Conservation (phyloP, 2,113 vertebrate genomes). For the Murina feae region DNA sequence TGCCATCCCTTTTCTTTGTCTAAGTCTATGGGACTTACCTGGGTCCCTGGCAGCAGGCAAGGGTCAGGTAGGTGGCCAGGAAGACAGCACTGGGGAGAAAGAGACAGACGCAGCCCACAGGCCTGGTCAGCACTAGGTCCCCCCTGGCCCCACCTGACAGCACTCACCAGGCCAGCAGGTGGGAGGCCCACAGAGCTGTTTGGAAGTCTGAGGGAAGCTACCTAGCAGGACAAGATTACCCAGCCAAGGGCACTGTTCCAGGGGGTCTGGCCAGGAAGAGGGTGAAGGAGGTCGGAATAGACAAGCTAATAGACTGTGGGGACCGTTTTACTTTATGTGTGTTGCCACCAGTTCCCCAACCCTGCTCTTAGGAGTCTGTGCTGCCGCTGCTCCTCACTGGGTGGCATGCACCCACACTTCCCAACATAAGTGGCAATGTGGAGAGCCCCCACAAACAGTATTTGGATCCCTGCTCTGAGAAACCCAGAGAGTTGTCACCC, state of each 20-base stretch:
- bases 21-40: conserved; percentile 83
- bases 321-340: accelerated
- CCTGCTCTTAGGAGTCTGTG: not conserved
- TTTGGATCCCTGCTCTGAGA: not conserved
- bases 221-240: not conserved
- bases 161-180: not conserved
- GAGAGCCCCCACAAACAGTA: not conserved
- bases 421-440: not conserved
- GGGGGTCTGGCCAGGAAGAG: not conserved
- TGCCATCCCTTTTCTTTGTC: not conserved
- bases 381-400: not conserved
- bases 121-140: not conserved
- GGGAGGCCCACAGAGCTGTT: not conserved
- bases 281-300: not conserved
- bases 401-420: not conserved
- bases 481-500: not conserved
- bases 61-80: conserved; percentile 87
- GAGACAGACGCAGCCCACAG: not conserved
- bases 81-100: conserved; percentile 86
- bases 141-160: accelerated
- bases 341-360: not conserved
- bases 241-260: not conserved
- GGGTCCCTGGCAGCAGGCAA: conserved; percentile 91
- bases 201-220: not conserved
- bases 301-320: not conserved